Evolutionary conservation across 2,113 vertebrate genomes (phyloP), one percentile per base, ranked within the genome.

Genomic region (Phyllopteryx taeniolatus): DNA sequence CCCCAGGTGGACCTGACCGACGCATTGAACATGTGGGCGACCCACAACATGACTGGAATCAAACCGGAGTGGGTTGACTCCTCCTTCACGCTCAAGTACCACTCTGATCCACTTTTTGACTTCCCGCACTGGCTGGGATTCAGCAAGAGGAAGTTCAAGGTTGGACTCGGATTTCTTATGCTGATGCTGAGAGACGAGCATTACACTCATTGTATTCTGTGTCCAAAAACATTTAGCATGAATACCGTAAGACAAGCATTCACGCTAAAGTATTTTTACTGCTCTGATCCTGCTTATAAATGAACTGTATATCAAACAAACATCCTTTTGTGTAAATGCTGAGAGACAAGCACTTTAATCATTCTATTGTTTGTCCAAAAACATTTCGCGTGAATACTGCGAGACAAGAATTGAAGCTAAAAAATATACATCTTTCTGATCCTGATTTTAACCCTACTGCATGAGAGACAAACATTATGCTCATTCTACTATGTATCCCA

Each of bases 81-180:
- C 61, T 75, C 59, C 60, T 90, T 92, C 68, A 87, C 83, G 12
- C 76, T 92, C 3, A 92, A 90, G 51, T 92, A 92, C 51, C 73
- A 79, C n/a, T 87, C 90, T 0, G 88, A 91, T 1, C 89, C 88
- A 22, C 83, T 91, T 3, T 93, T 92, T 65, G 91, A 92, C 77
- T 86, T 92, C 76, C 75, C 89, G 2, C 74, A 86, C 75, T 90
- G 87, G 90, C 81, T 92, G 35, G 90, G 92, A 39, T 85, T 82
- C 68, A 92, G 91, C 75, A 90, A 85, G 42, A 85, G 90, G 44
- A 65, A 35, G 15, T 88, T 92, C 56, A 74, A 80, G 79, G 88
- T 87, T 33, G 3, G 35, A 43, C 12, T 65, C 20, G 8, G 35
- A n/a, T 60, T 60, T 35, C 59, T 33, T 5, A 35, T 8, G 8